These are phyloP conservation scores for Mormyrus hasselquistii DNA, from an alignment of 2,797 vertebrate species.

Conservation along the genomic window DNA sequence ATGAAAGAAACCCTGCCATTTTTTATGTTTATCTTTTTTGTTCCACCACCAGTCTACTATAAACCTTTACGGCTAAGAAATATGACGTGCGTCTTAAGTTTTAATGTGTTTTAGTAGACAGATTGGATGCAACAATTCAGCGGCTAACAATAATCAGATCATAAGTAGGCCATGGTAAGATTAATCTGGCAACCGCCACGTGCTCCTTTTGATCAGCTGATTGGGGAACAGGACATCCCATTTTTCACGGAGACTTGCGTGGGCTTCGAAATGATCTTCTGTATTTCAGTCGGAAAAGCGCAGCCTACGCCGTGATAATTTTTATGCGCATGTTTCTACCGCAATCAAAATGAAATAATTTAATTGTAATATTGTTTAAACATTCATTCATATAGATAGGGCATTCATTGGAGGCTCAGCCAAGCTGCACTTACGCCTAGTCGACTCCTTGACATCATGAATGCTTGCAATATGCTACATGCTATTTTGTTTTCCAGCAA, in stretches of 20 bases:
- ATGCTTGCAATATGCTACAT: neutral
- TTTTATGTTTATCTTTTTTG: neutral
- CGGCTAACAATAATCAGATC: neutral
- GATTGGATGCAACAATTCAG: neutral
- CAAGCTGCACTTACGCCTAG: neutral
- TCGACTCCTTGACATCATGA: neutral
- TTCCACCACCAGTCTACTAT: neutral
- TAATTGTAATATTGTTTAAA: neutral
- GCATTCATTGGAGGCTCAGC: neutral
- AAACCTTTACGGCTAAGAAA: neutral
- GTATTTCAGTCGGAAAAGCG: neutral
- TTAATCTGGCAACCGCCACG: neutral
- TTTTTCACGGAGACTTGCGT: neutral
- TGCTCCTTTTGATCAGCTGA: neutral
- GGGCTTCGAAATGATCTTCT: constrained; percentile 6
- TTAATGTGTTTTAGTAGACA: neutral
- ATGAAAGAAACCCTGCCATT: neutral
- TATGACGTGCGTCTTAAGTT: neutral
- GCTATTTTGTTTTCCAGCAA: neutral
- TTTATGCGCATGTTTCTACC: neutral
- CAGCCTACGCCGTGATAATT: neutral
- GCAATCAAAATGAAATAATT: neutral
- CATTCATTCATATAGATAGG: neutral
- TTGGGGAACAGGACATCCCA: too few relatives aligned
- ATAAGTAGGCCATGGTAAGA: neutral